These are phyloP conservation scores for Euwallacea fornicatus DNA, from an alignment of 1,140 invertebrate genomes.

Conservation along the genomic window DNA sequence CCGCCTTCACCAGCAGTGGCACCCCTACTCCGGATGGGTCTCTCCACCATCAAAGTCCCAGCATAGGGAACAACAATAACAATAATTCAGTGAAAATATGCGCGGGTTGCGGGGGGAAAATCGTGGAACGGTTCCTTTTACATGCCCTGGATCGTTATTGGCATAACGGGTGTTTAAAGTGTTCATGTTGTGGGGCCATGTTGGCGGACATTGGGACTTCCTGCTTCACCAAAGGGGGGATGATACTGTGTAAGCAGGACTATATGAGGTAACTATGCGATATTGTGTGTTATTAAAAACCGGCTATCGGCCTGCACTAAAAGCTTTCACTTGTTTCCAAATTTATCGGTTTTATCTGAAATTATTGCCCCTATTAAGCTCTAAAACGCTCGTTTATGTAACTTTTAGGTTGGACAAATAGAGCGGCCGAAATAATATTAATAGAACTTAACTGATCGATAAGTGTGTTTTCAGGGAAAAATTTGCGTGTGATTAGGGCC, in stretches of 20 bases:
- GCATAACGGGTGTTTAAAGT: conserved; percentile 92
- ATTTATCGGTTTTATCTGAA: conserved; percentile 26
- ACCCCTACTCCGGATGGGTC: conserved; percentile 53
- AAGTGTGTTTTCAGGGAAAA: not conserved
- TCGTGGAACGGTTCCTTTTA: conserved; percentile 84
- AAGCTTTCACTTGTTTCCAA: conserved; percentile 25
- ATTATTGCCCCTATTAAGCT: conserved; percentile 25
- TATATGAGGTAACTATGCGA: conserved; percentile 78
- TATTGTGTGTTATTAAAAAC: not conserved
- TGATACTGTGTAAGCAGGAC: conserved; percentile 92
- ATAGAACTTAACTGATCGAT: too few species aligned
- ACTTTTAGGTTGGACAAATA: conserved; percentile 22
- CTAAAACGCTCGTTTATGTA: conserved; percentile 28
- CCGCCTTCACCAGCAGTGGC: conserved; percentile 47
- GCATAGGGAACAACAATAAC: conserved; percentile 58
- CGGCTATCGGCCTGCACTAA: not conserved
- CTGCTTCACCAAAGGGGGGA: conserved; percentile 87
- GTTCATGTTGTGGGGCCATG: conserved; percentile 81
- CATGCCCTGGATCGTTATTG: conserved; percentile 90
- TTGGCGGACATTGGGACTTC: conserved; percentile 86
- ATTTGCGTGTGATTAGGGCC: not conserved
- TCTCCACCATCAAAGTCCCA: conserved; percentile 53
- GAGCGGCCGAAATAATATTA: too few species aligned
- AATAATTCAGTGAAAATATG: conserved; percentile 64
- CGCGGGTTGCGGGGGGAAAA: conserved; percentile 73